A percentile compares a stretch with the other conserved stretches of the same genome.
phyloP scores from a whole-genome alignment of 1,140 invertebrate genomes.

The Papilio polyxenes region DNA sequence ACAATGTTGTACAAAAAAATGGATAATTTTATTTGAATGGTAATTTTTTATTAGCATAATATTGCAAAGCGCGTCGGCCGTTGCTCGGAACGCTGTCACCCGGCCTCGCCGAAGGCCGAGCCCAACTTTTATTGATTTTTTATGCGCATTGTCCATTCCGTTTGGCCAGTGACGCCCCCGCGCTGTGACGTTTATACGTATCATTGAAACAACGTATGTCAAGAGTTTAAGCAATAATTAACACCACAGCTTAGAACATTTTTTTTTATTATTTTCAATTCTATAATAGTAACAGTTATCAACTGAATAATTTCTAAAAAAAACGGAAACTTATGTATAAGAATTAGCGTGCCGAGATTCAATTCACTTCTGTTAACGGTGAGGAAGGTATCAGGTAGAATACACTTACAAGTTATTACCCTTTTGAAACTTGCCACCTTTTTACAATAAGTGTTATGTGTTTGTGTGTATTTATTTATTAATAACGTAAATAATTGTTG shows the following conservation, averaged over 20 bases:
- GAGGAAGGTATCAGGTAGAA: constrained; percentile 34
- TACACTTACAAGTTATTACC: neutral
- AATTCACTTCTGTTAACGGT: neutral
- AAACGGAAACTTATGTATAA: no score
- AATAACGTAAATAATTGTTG: neutral
- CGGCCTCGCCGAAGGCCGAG: constrained; percentile 72
- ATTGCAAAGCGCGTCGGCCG: constrained; percentile 35
- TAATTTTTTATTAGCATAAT: constrained; percentile 45
- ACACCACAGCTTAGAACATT: no score
- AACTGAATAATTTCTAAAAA: neutral
- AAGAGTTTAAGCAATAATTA: neutral
- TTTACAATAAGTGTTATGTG: neutral
- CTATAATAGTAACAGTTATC: no score
- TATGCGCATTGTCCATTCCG: constrained; percentile 74
- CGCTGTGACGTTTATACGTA: constrained; percentile 39
- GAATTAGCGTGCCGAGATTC: neutral
- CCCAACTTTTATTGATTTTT: constrained; percentile 77
- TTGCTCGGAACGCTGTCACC: constrained; percentile 55
- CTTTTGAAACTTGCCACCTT: neutral
- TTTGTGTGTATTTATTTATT: neutral
- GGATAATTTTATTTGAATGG: constrained; percentile 40
- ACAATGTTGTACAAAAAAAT: neutral
- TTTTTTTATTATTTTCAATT: no score
- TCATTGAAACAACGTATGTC: neutral
- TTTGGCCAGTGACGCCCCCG: constrained; percentile 50